These are phyloP conservation scores for Drosophila kanekoi DNA, from an alignment of 2,888 invertebrate species.

Conservation along the genomic window DNA sequence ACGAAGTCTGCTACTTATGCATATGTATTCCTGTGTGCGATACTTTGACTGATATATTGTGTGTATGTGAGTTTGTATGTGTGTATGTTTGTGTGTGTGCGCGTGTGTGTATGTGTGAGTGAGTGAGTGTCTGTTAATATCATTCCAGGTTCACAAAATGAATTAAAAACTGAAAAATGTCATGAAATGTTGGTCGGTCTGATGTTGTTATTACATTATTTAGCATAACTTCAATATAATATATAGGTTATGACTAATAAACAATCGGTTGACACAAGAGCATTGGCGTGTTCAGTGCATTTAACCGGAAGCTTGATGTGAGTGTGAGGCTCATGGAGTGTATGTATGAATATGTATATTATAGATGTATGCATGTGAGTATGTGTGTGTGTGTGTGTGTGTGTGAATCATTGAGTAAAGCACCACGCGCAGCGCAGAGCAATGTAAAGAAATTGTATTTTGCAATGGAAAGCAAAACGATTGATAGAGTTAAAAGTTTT, in stretches of 20 bases:
- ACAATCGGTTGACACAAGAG: slow-evolving; percentile 8
- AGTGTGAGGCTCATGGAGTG: slow-evolving; percentile 27
- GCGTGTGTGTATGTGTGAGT: slow-evolving; percentile 14
- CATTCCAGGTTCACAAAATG: slow-evolving; percentile 52
- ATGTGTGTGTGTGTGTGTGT: slow-evolving; percentile 12
- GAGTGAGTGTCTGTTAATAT: slow-evolving; percentile 39
- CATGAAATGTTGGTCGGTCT: slow-evolving; percentile 31
- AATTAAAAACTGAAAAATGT: slow-evolving; percentile 10
- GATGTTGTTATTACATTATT: slow-evolving; percentile 20
- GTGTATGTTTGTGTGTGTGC: slow-evolving; percentile 11
- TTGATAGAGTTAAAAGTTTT: slow-evolving; percentile 39
- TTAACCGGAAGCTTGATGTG: slow-evolving; percentile 13
- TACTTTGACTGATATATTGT: slow-evolving; percentile 49
- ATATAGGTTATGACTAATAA: slow-evolving; percentile 10
- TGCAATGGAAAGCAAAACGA: slow-evolving; percentile 46
- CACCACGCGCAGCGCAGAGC: slow-evolving; percentile 73
- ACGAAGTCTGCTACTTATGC: slow-evolving; percentile 19
- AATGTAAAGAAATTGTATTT: slow-evolving; percentile 54
- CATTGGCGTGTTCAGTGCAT: background rate
- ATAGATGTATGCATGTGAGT: slow-evolving; percentile 29
- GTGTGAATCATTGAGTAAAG: slow-evolving; percentile 49
- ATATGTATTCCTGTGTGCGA: slow-evolving; percentile 27
- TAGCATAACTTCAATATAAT: slow-evolving; percentile 9
- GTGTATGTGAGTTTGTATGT: background rate
- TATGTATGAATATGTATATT: slow-evolving; percentile 26